Evolutionary conservation across 1,140 invertebrate genomes (phyloP).

Genomic region (Heliconius nattereri): DNA sequence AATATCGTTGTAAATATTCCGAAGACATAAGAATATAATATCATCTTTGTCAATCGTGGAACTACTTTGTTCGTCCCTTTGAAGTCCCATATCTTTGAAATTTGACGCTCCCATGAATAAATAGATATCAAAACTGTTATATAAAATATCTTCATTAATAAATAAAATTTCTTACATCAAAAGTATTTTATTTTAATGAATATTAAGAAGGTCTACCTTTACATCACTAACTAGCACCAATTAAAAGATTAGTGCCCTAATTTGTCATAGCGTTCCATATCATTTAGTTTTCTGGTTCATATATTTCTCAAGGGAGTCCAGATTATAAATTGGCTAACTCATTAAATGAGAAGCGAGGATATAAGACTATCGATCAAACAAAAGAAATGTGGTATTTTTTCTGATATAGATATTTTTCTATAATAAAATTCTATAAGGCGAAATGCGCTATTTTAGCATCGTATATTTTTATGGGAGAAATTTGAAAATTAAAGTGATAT

Average conservation of each 20-base stretch:
- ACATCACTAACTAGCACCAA: conserved; percentile 26
- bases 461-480: neutral
- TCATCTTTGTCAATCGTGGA: neutral
- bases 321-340: conserved; percentile 31
- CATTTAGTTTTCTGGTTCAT: conserved; percentile 64
- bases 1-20: neutral
- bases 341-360: conserved; percentile 32
- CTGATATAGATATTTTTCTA: too few species aligned
- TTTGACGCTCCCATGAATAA: neutral
- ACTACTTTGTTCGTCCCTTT: neutral
- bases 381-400: too few species aligned
- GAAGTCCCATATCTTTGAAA: neutral
- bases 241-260: conserved; percentile 44
- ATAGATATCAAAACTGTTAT: neutral
- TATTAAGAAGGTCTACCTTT: conserved; percentile 9
- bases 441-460: neutral
- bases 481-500: neutral
- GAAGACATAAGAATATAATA: neutral
- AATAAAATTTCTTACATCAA: conserved; percentile 1
- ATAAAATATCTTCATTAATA: neutral
- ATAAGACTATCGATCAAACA: neutral
- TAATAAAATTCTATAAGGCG: too few species aligned
- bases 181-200: conserved; percentile 23
- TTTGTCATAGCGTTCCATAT: conserved; percentile 55
- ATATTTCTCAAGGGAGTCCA: conserved; percentile 54